Evolutionary conservation across 2,797 vertebrate species (phyloP).

Genomic region (Mormyrus proboscirostris): DNA sequence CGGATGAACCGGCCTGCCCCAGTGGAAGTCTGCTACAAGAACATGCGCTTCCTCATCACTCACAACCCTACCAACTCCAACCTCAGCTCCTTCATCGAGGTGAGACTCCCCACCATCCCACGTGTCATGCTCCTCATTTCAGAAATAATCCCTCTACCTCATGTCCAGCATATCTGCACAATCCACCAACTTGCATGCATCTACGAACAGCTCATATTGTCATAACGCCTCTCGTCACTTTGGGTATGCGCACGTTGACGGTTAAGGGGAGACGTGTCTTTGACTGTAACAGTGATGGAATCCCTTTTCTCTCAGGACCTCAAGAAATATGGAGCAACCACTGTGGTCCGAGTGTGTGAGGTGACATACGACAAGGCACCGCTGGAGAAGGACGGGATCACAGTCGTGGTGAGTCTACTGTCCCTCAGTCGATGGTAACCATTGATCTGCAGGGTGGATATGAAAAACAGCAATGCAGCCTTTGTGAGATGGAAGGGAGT

Average conservation of each 20-base stretch:
- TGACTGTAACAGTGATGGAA: neutral
- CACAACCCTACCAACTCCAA: conserved; percentile 84
- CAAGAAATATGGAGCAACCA: conserved; percentile 76
- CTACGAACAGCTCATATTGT: too few relatives aligned
- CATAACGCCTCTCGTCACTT: conserved; percentile 19
- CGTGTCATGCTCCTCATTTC: neutral
- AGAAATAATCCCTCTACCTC: neutral
- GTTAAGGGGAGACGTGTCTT: neutral
- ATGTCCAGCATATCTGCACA: neutral
- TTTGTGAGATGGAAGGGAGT: neutral
- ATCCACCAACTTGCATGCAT: neutral
- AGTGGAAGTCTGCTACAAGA: conserved; percentile 85
- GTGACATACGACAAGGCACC: conserved; percentile 76
- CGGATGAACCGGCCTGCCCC: conserved; percentile 85
- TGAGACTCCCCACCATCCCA: conserved; percentile 46
- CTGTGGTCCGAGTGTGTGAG: conserved; percentile 78
- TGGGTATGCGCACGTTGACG: conserved; percentile 29
- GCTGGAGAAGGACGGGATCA: conserved; percentile 80
- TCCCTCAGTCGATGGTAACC: neutral
- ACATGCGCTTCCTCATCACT: conserved; percentile 85
- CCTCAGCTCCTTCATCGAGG: conserved; percentile 82
- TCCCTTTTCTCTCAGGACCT: conserved; percentile 57
- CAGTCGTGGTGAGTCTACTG: conserved; percentile 65
- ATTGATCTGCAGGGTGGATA: neutral
- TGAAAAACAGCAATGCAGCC: neutral